A percentile compares a stretch with the other conserved stretches of the same genome.
Conservation (phyloP, 2,797 vertebrate genomes). For the Acipenser oxyrinchus region DNA sequence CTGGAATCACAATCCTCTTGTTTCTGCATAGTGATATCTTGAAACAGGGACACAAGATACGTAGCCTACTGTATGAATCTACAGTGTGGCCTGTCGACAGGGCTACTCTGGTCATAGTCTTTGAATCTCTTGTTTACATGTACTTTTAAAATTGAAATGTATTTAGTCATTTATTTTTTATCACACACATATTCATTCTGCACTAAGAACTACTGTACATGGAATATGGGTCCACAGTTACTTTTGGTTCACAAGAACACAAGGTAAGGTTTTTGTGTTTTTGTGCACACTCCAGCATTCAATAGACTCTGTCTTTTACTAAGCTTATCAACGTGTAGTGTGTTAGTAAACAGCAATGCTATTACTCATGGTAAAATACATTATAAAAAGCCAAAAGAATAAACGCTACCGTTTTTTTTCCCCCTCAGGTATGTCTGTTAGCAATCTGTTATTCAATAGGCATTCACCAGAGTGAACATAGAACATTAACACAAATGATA, state of each 20-base stretch:
- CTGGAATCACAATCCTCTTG: no score
- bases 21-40: no score
- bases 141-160: no score
- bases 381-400: slow-evolving; percentile 85
- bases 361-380: slow-evolving; percentile 59
- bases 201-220: slow-evolving; percentile 50
- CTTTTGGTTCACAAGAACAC: slow-evolving; percentile 51
- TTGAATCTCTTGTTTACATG: not conserved
- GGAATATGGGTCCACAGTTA: slow-evolving; percentile 44
- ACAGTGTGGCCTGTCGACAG: no score
- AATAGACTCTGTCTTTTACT: slow-evolving; percentile 67
- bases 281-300: slow-evolving; percentile 61
- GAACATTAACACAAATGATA: slow-evolving; percentile 6
- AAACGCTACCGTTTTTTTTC: slow-evolving; percentile 77
- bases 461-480: no score
- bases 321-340: slow-evolving; percentile 64
- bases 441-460: slow-evolving; percentile 19
- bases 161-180: no score
- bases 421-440: slow-evolving; percentile 48
- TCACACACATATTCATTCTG: slow-evolving; percentile 33
- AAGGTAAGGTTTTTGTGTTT: slow-evolving; percentile 46
- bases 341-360: slow-evolving; percentile 77
- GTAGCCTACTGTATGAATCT: no score
- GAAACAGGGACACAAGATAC: no score
- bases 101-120: no score